Evolutionary conservation across 64 coral and sea anemone species (phyloP).

Genomic region (Platygyra sinensis): DNA sequence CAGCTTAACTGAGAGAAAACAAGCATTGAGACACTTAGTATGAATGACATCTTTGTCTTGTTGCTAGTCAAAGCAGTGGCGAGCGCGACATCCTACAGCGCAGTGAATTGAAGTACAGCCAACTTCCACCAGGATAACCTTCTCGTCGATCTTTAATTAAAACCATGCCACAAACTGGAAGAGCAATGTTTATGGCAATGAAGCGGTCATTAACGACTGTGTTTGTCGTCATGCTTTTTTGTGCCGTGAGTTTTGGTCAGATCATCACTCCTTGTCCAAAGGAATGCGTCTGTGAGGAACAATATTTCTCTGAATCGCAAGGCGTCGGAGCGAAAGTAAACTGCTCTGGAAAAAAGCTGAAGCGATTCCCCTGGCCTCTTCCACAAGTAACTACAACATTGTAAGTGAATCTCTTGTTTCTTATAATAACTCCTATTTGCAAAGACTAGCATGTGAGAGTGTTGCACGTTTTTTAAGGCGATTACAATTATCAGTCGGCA

Average conservation of each 20-base stretch:
- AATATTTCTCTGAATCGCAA: constrained; percentile 1
- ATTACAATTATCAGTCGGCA: neutral
- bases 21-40: neutral
- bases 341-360: constrained; percentile 52
- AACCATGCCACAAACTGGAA: neutral
- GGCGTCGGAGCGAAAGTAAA: constrained; percentile 41
- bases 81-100: neutral
- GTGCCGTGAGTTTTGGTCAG: neutral
- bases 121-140: neutral
- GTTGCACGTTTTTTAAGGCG: neutral
- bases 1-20: neutral
- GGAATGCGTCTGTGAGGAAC: constrained; percentile 40
- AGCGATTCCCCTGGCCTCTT: constrained; percentile 51
- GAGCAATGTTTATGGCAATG: neutral
- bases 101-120: neutral
- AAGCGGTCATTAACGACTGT: neutral
- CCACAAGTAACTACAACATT: constrained; percentile 46
- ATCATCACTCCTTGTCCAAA: constrained; percentile 18
- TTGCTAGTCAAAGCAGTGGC: too few relatives aligned
- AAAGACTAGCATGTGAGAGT: neutral
- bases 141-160: neutral
- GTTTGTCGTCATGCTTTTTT: neutral
- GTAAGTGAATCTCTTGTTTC: constrained; percentile 44
- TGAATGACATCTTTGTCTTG: constrained; percentile 19
- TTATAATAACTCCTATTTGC: neutral